Evolutionary conservation across 2,797 vertebrate species (phyloP).

Genomic region (Nannoperca australis): DNA sequence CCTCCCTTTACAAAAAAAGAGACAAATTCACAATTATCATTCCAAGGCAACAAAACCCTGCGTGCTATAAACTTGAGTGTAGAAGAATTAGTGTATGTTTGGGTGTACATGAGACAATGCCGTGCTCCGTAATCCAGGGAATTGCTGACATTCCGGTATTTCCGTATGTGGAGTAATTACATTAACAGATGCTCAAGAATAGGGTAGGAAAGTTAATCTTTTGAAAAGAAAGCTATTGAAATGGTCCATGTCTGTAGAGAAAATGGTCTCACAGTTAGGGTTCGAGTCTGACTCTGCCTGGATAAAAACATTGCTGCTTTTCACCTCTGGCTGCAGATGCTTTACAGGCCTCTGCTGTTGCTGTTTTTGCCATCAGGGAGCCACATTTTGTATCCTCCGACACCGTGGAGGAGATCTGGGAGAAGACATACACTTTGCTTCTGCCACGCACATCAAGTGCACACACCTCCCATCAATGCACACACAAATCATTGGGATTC

Average conservation of each 20-base stretch:
- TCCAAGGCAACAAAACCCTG: constrained; percentile 77
- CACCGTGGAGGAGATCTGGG: constrained; percentile 48
- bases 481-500: constrained; percentile 42
- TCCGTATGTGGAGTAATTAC: constrained; percentile 73
- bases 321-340: constrained; percentile 68
- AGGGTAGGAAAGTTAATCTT: constrained; percentile 72
- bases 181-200: constrained; percentile 78
- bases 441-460: constrained; percentile 49
- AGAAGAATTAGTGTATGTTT: constrained; percentile 61
- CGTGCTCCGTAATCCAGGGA: constrained; percentile 71
- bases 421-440: constrained; percentile 41
- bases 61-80: constrained; percentile 77
- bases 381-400: constrained; percentile 56
- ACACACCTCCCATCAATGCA: constrained; percentile 40
- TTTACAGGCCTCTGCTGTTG: constrained; percentile 55
- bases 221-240: constrained; percentile 73
- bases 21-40: constrained; percentile 77
- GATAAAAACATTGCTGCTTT: constrained; percentile 63
- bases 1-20: constrained; percentile 63
- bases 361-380: constrained; percentile 77
- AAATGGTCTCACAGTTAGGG: constrained; percentile 58
- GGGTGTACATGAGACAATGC: constrained; percentile 62
- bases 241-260: constrained; percentile 70
- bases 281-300: constrained; percentile 59
- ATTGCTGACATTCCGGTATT: constrained; percentile 78